Conservation (phyloP, 2,797 vertebrate genomes). For the Sebastes diaconus region DNA sequence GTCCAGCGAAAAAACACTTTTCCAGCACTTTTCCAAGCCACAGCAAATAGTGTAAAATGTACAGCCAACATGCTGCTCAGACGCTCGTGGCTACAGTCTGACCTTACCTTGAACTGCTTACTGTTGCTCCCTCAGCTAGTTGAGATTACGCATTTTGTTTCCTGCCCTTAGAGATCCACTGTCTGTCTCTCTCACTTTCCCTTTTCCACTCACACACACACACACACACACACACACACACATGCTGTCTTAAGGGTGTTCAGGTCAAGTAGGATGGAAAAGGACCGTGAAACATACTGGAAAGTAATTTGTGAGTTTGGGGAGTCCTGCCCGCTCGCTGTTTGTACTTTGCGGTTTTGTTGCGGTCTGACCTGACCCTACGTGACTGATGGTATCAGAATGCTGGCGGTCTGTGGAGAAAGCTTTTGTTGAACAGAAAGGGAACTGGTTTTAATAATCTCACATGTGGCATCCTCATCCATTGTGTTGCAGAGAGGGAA, state of each 20-base stretch:
- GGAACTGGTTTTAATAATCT: slow-evolving; percentile 28
- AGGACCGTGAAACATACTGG: slow-evolving; percentile 42
- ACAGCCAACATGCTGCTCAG: background rate
- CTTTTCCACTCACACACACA: background rate
- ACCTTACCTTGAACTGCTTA: background rate
- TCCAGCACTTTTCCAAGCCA: background rate
- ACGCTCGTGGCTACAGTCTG: background rate
- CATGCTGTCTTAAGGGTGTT: background rate
- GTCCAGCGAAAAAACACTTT: background rate
- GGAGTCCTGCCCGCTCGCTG: background rate
- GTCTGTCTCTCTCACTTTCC: background rate
- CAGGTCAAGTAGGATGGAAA: slow-evolving; percentile 43
- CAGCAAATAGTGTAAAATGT: background rate
- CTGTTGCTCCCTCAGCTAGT: slow-evolving; percentile 10
- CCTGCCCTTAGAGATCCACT: slow-evolving; percentile 1
- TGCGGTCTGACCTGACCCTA: slow-evolving; percentile 17
- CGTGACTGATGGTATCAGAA: slow-evolving; percentile 13
- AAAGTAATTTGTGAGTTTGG: slow-evolving; percentile 50
- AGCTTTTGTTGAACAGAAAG: background rate
- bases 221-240: background rate
- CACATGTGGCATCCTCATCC: slow-evolving; percentile 6
- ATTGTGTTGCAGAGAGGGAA: background rate
- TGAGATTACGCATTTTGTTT: slow-evolving; percentile 34
- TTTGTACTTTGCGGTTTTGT: slow-evolving; percentile 13
- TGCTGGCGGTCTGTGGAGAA: background rate